Evolutionary conservation across 1,140 invertebrate genomes (phyloP).

Genomic region (Drosophila littoralis): DNA sequence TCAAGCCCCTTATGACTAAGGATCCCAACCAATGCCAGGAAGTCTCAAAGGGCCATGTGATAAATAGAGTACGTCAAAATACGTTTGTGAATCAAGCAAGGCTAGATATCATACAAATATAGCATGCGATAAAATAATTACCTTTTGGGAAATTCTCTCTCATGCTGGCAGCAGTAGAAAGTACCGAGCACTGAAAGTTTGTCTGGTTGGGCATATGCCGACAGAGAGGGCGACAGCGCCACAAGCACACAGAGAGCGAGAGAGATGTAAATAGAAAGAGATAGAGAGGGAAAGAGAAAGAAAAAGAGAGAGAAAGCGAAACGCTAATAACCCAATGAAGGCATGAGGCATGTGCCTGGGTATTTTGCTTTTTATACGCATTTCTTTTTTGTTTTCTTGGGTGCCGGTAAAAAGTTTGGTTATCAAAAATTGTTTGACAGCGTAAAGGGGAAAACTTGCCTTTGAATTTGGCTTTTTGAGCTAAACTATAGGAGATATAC

Average conservation of each 20-base stretch:
- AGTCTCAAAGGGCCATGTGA: neutral
- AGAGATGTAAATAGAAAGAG: neutral
- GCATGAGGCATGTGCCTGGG: slow-evolving; percentile 9
- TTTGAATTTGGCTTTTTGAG: slow-evolving; percentile 5
- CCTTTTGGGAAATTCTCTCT: slow-evolving; percentile 63
- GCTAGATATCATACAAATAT: slow-evolving; percentile 14
- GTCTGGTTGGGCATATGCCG: neutral
- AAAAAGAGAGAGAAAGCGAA: neutral
- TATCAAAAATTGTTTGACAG: slow-evolving; percentile 36
- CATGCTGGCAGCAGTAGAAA: slow-evolving; percentile 18
- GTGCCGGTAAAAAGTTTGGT: slow-evolving; percentile 51
- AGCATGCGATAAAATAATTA: slow-evolving; percentile 58
- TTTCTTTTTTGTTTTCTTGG: slow-evolving; percentile 40
- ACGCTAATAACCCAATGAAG: slow-evolving; percentile 6
- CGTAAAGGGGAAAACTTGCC: neutral
- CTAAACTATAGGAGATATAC: slow-evolving; percentile 4
- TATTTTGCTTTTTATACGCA: slow-evolving; percentile 47
- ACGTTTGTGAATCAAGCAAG: neutral
- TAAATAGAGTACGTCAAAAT: neutral
- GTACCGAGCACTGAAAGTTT: slow-evolving; percentile 45
- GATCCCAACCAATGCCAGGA: too few relatives aligned
- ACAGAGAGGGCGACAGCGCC: neutral
- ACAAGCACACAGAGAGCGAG: slow-evolving; percentile 7
- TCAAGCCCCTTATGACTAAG: too few relatives aligned
- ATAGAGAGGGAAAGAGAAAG: neutral